A percentile compares a stretch with the other conserved stretches of the same genome.
phyloP scores from a whole-genome alignment of 2,113 vertebrate genomes.

The Clupea harengus region DNA sequence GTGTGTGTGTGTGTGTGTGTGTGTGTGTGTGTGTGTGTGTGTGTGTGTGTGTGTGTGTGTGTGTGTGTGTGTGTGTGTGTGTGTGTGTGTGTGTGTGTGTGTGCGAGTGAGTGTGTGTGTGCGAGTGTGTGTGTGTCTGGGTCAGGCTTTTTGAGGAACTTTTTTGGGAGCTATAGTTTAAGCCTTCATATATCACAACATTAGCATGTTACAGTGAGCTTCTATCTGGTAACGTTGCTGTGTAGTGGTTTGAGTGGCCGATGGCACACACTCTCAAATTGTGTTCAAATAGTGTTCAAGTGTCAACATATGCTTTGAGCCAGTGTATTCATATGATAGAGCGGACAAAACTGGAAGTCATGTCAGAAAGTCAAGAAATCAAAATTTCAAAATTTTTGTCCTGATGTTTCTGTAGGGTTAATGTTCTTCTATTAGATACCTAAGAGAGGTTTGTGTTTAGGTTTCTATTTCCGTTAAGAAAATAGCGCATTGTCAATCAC shows the following conservation, averaged over 20 bases:
- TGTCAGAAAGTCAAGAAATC: not conserved
- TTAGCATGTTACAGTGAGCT: not conserved
- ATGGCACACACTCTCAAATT: not conserved
- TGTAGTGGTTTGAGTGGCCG: not conserved
- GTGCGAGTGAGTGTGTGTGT: not conserved
- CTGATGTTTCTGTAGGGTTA: not conserved
- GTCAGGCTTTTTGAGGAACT: not conserved
- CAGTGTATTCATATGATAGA: not conserved
- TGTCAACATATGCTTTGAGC: not conserved
- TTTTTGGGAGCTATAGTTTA: not conserved
- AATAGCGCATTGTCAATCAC: not conserved
- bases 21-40: conserved; percentile 5
- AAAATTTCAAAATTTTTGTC: not conserved
- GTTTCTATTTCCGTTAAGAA: not conserved
- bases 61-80: conserved; percentile 5
- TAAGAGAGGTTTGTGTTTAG: not conserved
- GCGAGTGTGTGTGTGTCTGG: not conserved
- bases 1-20: not conserved
- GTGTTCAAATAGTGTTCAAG: not conserved
- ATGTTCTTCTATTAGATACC: not conserved
- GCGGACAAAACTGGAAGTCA: no score
- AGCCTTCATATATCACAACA: not conserved
- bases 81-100: not conserved
- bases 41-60: not conserved
- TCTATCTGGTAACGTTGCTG: not conserved